A percentile compares a stretch with the other conserved stretches of the same genome.
These are phyloP conservation scores for Esperia sulphurella DNA, from an alignment of 2,888 invertebrate genomes.

Conservation along the genomic window DNA sequence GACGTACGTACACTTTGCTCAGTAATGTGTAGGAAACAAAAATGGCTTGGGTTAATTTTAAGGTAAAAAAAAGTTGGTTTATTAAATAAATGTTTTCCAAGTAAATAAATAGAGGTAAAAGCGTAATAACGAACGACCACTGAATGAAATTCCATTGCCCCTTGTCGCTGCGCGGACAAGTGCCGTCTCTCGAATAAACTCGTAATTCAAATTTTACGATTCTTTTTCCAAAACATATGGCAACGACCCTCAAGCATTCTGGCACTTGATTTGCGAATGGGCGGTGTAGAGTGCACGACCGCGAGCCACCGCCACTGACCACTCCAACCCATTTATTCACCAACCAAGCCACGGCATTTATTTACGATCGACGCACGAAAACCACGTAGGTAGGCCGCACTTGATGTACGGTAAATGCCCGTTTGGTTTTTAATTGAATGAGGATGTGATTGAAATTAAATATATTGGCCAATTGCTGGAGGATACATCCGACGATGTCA, in stretches of 20 bases:
- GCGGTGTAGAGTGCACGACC: conserved; percentile 32
- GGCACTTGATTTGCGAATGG: conserved; percentile 40
- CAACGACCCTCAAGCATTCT: conserved; percentile 33
- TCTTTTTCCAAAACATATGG: conserved; percentile 13
- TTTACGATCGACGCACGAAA: conserved; percentile 23
- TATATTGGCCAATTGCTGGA: too few relatives aligned
- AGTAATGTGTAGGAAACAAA: too few relatives aligned
- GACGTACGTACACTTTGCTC: too few relatives aligned
- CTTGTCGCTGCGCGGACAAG: background rate
- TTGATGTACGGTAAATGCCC: conserved; percentile 12
- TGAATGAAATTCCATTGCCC: conserved; percentile 8
- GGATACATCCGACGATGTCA: too few relatives aligned
- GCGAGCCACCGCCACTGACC: conserved; percentile 16
- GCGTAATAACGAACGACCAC: too few relatives aligned
- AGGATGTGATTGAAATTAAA: conserved; percentile 7
- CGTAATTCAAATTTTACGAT: conserved; percentile 8
- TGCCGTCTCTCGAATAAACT: conserved; percentile 5
- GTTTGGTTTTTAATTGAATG: conserved; percentile 14
- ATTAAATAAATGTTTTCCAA: too few relatives aligned
- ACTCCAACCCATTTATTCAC: conserved; percentile 18
- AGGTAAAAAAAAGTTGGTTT: too few relatives aligned
- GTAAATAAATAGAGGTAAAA: too few relatives aligned
- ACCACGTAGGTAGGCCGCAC: conserved; percentile 16
- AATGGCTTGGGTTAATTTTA: too few relatives aligned
- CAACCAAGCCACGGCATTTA: conserved; percentile 22